Base-by-base conservation (phyloP, 2,888 invertebrate genomes). In the Apodemia duryi region DNA sequence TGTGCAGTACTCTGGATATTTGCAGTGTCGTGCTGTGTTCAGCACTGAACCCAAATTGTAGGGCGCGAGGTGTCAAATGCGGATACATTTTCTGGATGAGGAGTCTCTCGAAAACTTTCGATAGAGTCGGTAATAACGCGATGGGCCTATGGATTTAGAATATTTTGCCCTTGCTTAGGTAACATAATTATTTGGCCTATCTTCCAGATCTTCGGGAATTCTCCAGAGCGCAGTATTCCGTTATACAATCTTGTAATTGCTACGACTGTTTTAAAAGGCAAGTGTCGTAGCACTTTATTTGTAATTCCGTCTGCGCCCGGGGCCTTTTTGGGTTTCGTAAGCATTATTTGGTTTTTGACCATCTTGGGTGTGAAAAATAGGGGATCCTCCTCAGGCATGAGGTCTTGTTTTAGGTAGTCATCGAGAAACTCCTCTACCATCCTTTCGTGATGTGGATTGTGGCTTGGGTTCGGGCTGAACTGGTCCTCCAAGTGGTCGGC, bases 1-100 rank as follows among this genome's bases (percentile, higher is more conserved):
- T n/a, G 63, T 75, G 73, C 6, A 75, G 71, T 1, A 78, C 70
- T 7, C 73, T 67, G 4, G 73, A 28, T 6, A 79, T 63, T 64
- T 77, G 76, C 1, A 72, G 72, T 0, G 75, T 73, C 1, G 75
- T 77, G 9, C 69, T 68, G 65, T 75, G 75, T 2, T 69, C 68
- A 2, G 63, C n/a, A 0, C 74, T 52, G 62, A 75, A 73, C 0
- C 73, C 73, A 43, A 68, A 69, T 32, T 73, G 73, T 21, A 75
- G 72, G 1, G 54, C 63, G 0, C 71, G 63, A 0, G 71, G 71
- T 4, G 60, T 62, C 1, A 66, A 6, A 21, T 62, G 64, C 1
- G 57, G 62, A 0, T 9, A 52, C 9, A 67, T 29, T 21, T 41
- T 49, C 9, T 1, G 28, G 29, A 38, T 1, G 4, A 71, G 64